Conservation (phyloP, 2,888 invertebrate genomes). For the Melipona bicolor region DNA sequence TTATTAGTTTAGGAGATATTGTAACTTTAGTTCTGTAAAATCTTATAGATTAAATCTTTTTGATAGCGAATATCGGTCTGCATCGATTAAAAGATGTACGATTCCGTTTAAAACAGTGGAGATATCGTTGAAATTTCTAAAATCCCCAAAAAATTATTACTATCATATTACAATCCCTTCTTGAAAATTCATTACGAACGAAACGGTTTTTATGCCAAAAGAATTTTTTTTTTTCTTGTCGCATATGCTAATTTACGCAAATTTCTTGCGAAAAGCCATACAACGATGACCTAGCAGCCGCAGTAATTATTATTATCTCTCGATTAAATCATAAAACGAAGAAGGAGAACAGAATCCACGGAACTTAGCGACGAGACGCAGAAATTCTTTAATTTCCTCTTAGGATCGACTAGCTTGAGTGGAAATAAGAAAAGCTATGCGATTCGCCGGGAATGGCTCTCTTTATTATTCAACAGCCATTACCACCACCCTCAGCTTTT, state of each 20-base stretch:
- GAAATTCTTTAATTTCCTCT: constrained; percentile 36
- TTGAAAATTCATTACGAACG: constrained; percentile 12
- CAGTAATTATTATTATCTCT: constrained; percentile 4
- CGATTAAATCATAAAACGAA: constrained; percentile 22
- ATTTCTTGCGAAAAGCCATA: neutral
- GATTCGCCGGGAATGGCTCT: constrained; percentile 62
- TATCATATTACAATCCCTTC: neutral
- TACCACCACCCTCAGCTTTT: constrained; percentile 51
- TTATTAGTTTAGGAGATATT: no score
- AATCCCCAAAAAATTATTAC: no score
- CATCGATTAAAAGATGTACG: no score
- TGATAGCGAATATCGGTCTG: no score
- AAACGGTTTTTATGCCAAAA: constrained; percentile 14
- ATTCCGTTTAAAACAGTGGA: no score
- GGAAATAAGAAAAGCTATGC: constrained; percentile 56
- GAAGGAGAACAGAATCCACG: neutral
- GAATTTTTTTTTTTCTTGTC: constrained; percentile 11
- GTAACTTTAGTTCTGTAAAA: no score
- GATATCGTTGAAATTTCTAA: no score
- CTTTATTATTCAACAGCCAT: constrained; percentile 76
- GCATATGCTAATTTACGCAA: neutral
- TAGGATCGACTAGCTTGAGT: constrained; percentile 16
- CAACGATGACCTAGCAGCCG: neutral
- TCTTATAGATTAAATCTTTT: no score
- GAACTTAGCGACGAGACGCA: constrained; percentile 17